Evolutionary conservation across 2,797 vertebrate species (phyloP), one percentile per base, ranked within the genome.

Genomic region (Tadarida brasiliensis): DNA sequence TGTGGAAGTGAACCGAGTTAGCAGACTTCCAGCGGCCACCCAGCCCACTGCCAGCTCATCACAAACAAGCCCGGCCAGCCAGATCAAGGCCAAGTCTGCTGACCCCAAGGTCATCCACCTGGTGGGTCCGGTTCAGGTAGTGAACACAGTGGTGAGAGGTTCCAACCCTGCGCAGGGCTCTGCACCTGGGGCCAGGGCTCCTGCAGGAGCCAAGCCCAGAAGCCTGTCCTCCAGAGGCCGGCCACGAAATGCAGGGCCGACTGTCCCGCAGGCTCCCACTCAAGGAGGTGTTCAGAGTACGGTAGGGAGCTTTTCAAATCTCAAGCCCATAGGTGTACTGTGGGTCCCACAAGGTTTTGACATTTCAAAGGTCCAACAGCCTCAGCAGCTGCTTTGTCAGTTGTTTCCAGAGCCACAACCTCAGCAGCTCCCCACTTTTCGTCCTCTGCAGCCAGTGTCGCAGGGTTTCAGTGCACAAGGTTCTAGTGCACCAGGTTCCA

Each of bases 101-200:
- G 99, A 98, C 95, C 98, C 99, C 95, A 99, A 99, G 97, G 99
- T 99, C 98, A 99, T 99, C 98, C 99, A 99, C 71, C 98, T 99
- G 95, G 98, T 99, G 98, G 98, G 98, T 97, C 98, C 99, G 3
- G 98, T 98, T 71, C 99, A 98, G 97, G 99, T 99, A 98, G 98
- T 99, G 57, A 99, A 99, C 98, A 98, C 99, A 83, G 96, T 99
- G 98, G 99, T 99, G 99, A 99, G 98, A 90, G 98, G 98, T 96
- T 99, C 99, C 92, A 98, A 98, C 97, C 98, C 99, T 19, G 98
- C 98, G 98, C 97, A 99, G 98, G 98, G 97, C 93, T 97, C 98
- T 90, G 97, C 98, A 97, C 94, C 98, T 97, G 97, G 97, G 95
- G 96, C 98, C 96, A 95, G 97, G 86, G 96, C 97, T 73, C 97